Percentiles rank a stretch among this genome's conserved stretches.
Evolutionary conservation across 2,888 invertebrate species (phyloP).

Genomic region (Tiliacea citrago): DNA sequence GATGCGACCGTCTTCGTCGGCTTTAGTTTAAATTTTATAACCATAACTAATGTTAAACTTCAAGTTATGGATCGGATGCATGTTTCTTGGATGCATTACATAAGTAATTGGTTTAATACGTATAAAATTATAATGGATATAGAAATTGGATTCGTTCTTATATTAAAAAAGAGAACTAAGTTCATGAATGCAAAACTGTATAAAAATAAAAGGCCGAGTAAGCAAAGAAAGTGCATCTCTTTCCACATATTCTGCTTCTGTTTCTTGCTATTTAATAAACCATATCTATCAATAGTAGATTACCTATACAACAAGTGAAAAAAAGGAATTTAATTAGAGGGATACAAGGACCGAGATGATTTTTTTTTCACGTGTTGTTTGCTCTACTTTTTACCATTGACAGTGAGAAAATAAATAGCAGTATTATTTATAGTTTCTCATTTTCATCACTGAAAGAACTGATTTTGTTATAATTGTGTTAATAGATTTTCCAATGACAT

Average conservation of each 20-base stretch:
- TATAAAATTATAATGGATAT: slow-evolving; percentile 1
- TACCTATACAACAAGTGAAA: too few species aligned
- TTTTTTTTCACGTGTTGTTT: too few species aligned
- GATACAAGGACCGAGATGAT: too few species aligned
- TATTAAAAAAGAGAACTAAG: neutral
- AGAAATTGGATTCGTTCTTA: neutral
- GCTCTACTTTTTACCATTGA: too few species aligned
- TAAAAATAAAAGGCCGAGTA: neutral
- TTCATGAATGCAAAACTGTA: neutral
- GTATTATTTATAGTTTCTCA: too few species aligned
- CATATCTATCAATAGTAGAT: neutral
- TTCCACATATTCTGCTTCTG: neutral
- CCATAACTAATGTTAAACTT: slow-evolving; percentile 21
- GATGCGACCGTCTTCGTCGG: slow-evolving; percentile 9
- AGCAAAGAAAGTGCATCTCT: neutral
- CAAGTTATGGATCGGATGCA: slow-evolving; percentile 24
- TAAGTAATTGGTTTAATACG: slow-evolving; percentile 5
- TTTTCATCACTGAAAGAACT: too few species aligned
- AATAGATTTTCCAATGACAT: too few species aligned
- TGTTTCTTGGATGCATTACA: slow-evolving; percentile 14
- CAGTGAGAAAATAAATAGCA: too few species aligned
- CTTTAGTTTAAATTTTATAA: slow-evolving; percentile 40
- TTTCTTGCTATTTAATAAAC: neutral
- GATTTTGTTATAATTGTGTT: too few species aligned
- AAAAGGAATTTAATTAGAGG: too few species aligned